A percentile compares a stretch with the other conserved stretches of the same genome.
Conservation (phyloP, 2,888 invertebrate species). For the Achlya flavicornis region DNA sequence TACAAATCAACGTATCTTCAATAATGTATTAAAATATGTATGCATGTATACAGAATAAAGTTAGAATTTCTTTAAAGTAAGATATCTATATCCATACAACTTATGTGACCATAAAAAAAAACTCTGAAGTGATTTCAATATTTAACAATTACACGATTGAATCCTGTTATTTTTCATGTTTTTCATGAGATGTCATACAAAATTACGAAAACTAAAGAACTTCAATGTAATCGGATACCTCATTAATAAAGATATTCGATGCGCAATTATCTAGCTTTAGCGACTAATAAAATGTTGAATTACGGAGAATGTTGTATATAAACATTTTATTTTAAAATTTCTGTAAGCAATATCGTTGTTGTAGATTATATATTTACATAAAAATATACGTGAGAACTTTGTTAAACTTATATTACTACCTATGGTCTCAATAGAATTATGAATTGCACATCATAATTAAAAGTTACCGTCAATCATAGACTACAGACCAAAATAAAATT, state of each 20-base stretch:
- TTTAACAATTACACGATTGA: too few relatives aligned
- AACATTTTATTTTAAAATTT: background rate
- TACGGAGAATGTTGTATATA: background rate
- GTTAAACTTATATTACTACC: background rate
- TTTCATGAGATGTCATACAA: background rate
- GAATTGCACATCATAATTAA: background rate
- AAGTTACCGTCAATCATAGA: too few relatives aligned
- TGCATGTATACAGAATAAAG: background rate
- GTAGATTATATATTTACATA: slow-evolving; percentile 3
- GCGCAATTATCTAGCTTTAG: slow-evolving; percentile 9
- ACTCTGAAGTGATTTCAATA: background rate
- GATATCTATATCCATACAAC: too few relatives aligned
- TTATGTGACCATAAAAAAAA: too few relatives aligned
- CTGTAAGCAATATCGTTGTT: slow-evolving; percentile 8
- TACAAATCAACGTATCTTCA: background rate
- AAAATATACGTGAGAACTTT: background rate
- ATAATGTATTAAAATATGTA: background rate
- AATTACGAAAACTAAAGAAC: background rate
- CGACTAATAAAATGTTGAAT: background rate
- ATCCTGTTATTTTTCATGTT: background rate
- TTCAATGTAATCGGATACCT: background rate
- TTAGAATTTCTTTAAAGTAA: too few relatives aligned
- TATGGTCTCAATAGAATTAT: background rate
- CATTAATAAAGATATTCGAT: slow-evolving; percentile 9
- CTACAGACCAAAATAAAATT: too few relatives aligned